Conservation (phyloP, 2,888 invertebrate genomes). For the Drosophila rellima region DNA sequence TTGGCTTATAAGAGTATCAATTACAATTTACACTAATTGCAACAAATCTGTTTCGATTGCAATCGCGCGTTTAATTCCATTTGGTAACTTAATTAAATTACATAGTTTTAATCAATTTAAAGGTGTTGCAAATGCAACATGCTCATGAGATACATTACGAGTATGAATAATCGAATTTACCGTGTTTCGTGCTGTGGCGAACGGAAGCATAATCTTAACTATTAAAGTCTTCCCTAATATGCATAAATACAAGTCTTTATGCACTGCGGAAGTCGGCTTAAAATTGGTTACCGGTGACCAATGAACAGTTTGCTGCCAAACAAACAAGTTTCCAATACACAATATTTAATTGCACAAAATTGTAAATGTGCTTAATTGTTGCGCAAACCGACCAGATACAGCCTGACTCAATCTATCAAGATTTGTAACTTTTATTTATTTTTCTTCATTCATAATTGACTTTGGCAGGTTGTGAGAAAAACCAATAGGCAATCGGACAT, state of each 20-base stretch:
- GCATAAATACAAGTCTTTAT: conserved; percentile 24
- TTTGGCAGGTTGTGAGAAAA: conserved; percentile 55
- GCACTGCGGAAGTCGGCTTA: conserved; percentile 58
- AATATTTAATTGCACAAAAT: conserved; percentile 71
- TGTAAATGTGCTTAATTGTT: conserved; percentile 75
- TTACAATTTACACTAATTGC: conserved; percentile 67
- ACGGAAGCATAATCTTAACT: conserved; percentile 53
- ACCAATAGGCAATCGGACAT: conserved; percentile 44
- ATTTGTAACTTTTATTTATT: conserved; percentile 16
- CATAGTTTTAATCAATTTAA: conserved; percentile 21
- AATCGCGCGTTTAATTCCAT: conserved; percentile 33
- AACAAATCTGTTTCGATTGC: conserved; percentile 52
- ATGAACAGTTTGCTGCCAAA: conserved; percentile 1
- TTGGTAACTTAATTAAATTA: conserved; percentile 56
- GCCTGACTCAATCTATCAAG: conserved; percentile 36
- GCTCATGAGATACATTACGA: conserved; percentile 3
- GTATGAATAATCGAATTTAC: conserved; percentile 21
- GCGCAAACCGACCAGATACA: conserved; percentile 53
- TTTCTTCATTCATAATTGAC: conserved; percentile 45
- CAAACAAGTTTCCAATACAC: conserved; percentile 73
- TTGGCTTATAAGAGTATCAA: conserved; percentile 49
- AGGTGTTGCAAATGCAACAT: conserved; percentile 31
- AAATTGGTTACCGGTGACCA: conserved; percentile 29
- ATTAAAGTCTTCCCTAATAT: conserved; percentile 31
- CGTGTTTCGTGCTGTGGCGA: conserved; percentile 22